Evolutionary conservation across 2,797 vertebrate species (phyloP), one percentile per base, ranked within the genome.

Genomic region (Megalops cyprinoides): DNA sequence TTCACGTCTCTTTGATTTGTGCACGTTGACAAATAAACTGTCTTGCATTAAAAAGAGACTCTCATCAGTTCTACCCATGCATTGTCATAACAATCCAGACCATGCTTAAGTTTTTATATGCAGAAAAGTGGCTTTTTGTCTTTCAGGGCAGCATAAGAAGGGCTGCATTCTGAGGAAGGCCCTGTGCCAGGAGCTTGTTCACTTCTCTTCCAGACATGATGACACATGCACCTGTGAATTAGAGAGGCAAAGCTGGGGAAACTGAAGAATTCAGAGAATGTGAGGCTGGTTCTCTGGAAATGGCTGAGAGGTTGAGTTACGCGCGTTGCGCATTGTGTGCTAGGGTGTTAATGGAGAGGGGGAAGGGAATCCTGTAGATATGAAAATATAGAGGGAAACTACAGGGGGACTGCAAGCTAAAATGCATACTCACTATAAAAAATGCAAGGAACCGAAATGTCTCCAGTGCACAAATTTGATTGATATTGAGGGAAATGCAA

Each of bases 1-100:
- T 78, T 37, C 25, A 15, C 1, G 85, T 85, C 67, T 25, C 69
- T 3, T 28, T 88, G 84, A 89, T 90, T 88, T 88, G 85, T 88
- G 83, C 79, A 81, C 79, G 51, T 44, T 76, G 55, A 5, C 44
- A 0, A 42, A 83, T 23, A 76, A 58, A 65, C 81, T 81, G 78
- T 76, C 51, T 2, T 67, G 37, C 74, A 65, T 58, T 6, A 44
- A 71, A 71, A 39, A 71, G 67, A 71, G 39, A 7, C 39, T 71
- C 18, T 39, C 9, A 28, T 65, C n/a, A 39, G 39, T 39, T 37
- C 34, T 15, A 14, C 6, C 37, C 8, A 23, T 42, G 20, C 12
- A 71, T 42, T 44, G 23, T 37, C 67, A 42, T 5, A n/a, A 20
- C 67, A 44, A 44, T 44, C 20, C 14, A 2, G 10, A 14, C 60